Evolutionary conservation across 2,888 invertebrate species (phyloP).

Genomic region (Hypsopygia costalis): DNA sequence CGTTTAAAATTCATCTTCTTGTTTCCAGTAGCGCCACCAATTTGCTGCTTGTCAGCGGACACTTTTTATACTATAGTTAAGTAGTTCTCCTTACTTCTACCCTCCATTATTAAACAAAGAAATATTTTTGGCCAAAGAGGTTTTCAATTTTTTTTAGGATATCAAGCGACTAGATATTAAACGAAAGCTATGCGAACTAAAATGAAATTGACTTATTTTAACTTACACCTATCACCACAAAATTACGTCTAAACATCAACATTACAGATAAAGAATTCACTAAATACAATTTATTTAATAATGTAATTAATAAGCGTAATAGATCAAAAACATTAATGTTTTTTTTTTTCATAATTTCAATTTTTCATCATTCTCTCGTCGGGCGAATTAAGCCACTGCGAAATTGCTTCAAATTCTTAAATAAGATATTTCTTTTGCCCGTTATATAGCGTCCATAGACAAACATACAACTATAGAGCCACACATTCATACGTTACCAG

Average conservation of each 20-base stretch:
- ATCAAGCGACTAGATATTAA: constrained; percentile 9
- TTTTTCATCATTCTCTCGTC: constrained; percentile 21
- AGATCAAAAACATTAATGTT: constrained; percentile 76
- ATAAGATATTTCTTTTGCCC: constrained; percentile 11
- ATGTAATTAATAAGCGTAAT: constrained; percentile 80
- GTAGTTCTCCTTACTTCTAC: too few species aligned
- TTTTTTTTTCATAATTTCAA: constrained; percentile 41
- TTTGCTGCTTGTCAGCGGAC: too few species aligned
- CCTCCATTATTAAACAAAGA: too few species aligned
- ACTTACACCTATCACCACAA: constrained; percentile 33
- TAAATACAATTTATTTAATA: constrained; percentile 67
- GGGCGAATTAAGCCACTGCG: constrained; percentile 37
- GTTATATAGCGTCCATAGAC: constrained; percentile 5
- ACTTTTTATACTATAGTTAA: too few species aligned
- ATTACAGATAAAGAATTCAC: constrained; percentile 66
- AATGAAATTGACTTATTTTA: constrained; percentile 14
- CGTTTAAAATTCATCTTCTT: too few species aligned
- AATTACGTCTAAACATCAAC: constrained; percentile 65
- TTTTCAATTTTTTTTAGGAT: constrained; percentile 5
- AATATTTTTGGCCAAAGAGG: too few species aligned
- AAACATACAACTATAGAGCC: too few species aligned
- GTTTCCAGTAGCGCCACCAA: too few species aligned
- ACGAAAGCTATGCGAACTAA: constrained; percentile 9
- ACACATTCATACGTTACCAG: too few species aligned
- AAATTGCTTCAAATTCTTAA: constrained; percentile 29